Evolutionary conservation across 2,113 vertebrate genomes (phyloP), one percentile per base, ranked within the genome.

Genomic region (Aphelocoma coerulescens): DNA sequence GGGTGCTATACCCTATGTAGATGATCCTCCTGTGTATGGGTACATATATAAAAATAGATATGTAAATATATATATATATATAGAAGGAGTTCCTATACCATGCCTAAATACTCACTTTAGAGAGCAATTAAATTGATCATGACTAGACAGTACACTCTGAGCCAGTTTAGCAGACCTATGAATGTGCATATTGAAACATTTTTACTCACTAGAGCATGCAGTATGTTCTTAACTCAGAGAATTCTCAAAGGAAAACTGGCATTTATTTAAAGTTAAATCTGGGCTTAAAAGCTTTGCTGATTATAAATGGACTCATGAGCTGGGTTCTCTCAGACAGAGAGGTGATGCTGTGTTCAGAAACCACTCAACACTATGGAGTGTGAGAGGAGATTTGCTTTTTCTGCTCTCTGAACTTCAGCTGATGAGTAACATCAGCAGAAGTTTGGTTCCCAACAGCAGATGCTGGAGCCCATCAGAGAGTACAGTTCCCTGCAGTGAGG

Each of bases 251-350:
- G 92, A 87, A 91, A 88, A 49, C 9, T 44, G 66, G 80, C 49
- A 87, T 92, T 96, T 96, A 74, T 91, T 89, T 93, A 92, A 95
- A 94, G 82, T 52, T 91, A 93, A 94, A 84, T 68, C 80, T 24
- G 23, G 58, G 80, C 83, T 96, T 93, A 96, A 95, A 89, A 93
- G 94, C 92, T 87, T 94, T 94, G 30, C 62, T 91, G 58, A 49
- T 80, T 86, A 49, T 54, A 93, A 91, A 89, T 33, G 68, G 83
- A 93, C 92, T 85, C 52, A 57, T 32, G 49, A 89, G 26, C 43
- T 58, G 77, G 65, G 69, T 37, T 84, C 28, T 88, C 33, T 46
- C 68, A 80, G 58, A 81, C 41, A 76, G 33, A 79, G 39, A 74
- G 37, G 9, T 74, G 57, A 67, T 81, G 44, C 24, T 51, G 28